Base-by-base conservation (phyloP, 2,888 invertebrate species). In the Rhimphoctona megacephalus region DNA sequence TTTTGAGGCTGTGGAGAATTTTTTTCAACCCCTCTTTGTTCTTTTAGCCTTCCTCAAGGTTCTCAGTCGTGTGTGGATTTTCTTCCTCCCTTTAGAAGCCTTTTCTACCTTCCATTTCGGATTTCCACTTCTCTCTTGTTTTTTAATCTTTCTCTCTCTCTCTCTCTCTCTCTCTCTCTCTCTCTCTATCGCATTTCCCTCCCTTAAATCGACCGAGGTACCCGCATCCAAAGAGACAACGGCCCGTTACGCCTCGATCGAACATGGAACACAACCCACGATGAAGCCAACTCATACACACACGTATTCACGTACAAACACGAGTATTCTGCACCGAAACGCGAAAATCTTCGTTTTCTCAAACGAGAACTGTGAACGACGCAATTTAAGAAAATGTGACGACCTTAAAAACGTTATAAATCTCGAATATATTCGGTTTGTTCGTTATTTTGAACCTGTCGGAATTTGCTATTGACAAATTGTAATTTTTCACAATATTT, bases 201-300 rank as follows among this genome's bases (percentile, higher is more conserved):
- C 78, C 70, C 76, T 81, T 49, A 49, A 66, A 77, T 66, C 52
- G 70, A 76, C 64, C 92, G 90, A 91, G 91, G 91, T 93, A 93
- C 93, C 93, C 93, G 93, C 93, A 94, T 94, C 91, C 92, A 91
- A 92, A 87, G 86, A 86, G 93, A 93, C 93, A 93, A 93, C 93
- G 93, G 92, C 92, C 93, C 93, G 93, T 93, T 93, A 93, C 93
- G 90, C 93, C 92, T 93, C 93, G 92, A 93, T 94, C 93, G 92
- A 92, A 92, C 91, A 89, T 90, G 91, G 54, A 85, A 87, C 87
- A 80, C 86, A 92, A 91, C 89, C 92, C 91, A 91, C 88, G 88
- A 86, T 91, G 91, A 90, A 90, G 92, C 74, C 92, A 92, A 92
- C 92, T 92, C 93, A 92, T 67, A 39, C 43, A 49, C 39, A 22